Conservation (phyloP, 1,140 invertebrate species). For the Apis dorsata region DNA sequence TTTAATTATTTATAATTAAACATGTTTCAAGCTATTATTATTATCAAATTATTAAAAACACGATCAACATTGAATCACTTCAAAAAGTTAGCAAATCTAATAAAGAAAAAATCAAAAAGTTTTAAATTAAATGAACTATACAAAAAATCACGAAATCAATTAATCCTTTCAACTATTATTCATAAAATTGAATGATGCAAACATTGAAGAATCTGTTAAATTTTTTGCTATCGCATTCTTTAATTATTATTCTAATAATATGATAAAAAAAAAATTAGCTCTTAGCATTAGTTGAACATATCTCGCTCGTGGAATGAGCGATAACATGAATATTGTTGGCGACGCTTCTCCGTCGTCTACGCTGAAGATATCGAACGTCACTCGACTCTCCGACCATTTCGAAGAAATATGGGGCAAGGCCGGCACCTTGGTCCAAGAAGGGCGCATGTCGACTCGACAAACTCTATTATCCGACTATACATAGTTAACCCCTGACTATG, state of each 20-base stretch:
- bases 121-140: no score
- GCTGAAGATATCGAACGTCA: constrained; percentile 65
- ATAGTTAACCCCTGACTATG: constrained; percentile 58
- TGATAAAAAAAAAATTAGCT: neutral
- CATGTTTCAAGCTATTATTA: neutral
- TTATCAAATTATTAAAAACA: neutral
- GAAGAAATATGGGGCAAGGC: constrained; percentile 68
- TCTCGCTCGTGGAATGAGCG: constrained; percentile 12
- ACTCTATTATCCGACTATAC: constrained; percentile 66
- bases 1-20: no score
- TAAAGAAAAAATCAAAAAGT: constrained; percentile 2
- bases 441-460: constrained; percentile 66
- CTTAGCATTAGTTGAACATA: neutral
- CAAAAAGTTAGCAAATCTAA: neutral
- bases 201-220: neutral
- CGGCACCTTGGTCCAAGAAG: constrained; percentile 68
- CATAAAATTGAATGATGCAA: neutral
- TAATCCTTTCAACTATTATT: constrained; percentile 10
- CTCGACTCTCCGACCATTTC: constrained; percentile 61
- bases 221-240: neutral
- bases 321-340: constrained; percentile 19
- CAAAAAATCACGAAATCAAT: neutral
- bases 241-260: neutral
- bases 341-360: constrained; percentile 48
- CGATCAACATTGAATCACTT: constrained; percentile 9